Percentiles rank a stretch among this genome's conserved stretches.
Evolutionary conservation across 1,140 invertebrate species (phyloP).

Genomic region (Heliothis subflexa): DNA sequence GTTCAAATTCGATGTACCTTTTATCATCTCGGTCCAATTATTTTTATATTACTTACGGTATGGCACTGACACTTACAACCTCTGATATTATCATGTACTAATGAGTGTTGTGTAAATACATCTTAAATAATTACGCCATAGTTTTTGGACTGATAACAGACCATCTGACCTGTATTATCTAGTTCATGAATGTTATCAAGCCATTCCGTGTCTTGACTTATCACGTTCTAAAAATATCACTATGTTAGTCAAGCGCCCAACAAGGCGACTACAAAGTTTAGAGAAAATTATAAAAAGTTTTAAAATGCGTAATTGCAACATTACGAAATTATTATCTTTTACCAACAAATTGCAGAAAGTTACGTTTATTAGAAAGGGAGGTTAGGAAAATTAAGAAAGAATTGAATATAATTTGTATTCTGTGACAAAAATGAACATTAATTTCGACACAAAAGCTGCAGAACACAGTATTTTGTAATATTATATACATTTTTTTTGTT

Average conservation of each 20-base stretch:
- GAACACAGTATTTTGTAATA: no score
- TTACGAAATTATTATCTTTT: neutral
- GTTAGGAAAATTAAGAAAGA: no score
- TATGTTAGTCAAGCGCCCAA: neutral
- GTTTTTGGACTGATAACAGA: conserved; percentile 15
- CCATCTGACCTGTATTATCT: conserved; percentile 14
- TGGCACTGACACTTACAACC: neutral
- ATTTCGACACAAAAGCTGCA: no score
- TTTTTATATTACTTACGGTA: neutral
- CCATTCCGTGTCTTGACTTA: neutral
- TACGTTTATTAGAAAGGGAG: no score
- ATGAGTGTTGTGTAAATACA: neutral
- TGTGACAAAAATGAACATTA: no score
- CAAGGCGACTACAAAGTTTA: neutral
- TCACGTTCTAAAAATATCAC: neutral
- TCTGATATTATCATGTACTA: neutral
- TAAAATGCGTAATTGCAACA: neutral
- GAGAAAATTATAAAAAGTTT: neutral
- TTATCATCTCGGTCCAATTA: neutral
- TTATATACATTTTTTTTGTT: no score
- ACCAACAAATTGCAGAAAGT: no score
- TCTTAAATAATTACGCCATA: conserved; percentile 2
- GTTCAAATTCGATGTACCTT: neutral
- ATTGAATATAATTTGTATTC: no score
- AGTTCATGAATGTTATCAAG: conserved; percentile 19